These are phyloP conservation scores for Poeciliopsis gracilis DNA, from an alignment of 2,797 vertebrate genomes.

Conservation along the genomic window DNA sequence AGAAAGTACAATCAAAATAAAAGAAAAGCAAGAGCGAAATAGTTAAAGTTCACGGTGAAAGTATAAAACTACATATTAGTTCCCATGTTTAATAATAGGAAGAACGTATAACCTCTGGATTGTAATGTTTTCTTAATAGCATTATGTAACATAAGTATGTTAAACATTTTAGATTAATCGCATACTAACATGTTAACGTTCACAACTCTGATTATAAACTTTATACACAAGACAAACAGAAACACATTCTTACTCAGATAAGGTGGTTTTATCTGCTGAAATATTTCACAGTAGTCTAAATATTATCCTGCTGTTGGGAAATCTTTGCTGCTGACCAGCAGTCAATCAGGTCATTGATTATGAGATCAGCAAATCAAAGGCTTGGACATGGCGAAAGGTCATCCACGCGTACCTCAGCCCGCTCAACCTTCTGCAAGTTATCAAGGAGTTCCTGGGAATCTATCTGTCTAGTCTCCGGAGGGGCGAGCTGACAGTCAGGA, in stretches of 20 bases:
- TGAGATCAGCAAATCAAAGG: conserved; percentile 36
- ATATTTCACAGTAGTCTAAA: conserved; percentile 27
- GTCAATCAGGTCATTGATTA: conserved; percentile 25
- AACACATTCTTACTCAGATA: not conserved
- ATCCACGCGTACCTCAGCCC: conserved; percentile 34
- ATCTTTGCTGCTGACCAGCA: not conserved
- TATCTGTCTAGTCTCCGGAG: conserved; percentile 63
- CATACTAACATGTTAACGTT: not conserved
- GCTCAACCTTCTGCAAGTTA: conserved; percentile 63
- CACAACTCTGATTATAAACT: conserved; percentile 14
- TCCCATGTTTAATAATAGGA: no score
- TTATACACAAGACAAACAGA: not conserved
- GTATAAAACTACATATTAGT: no score
- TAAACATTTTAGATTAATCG: no score
- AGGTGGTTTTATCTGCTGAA: conserved; percentile 2
- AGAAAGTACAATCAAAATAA: no score
- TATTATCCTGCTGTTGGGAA: conserved; percentile 20
- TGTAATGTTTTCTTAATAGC: no score
- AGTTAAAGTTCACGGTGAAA: no score
- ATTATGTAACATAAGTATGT: no score
- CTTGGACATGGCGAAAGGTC: conserved; percentile 21
- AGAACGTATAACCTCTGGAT: no score
- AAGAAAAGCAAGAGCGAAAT: no score
- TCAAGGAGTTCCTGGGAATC: conserved; percentile 49
- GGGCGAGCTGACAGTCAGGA: conserved; percentile 61